Conservation (phyloP, 92 coral and sea anemone genomes). For the Epizoanthus illoricatus region DNA sequence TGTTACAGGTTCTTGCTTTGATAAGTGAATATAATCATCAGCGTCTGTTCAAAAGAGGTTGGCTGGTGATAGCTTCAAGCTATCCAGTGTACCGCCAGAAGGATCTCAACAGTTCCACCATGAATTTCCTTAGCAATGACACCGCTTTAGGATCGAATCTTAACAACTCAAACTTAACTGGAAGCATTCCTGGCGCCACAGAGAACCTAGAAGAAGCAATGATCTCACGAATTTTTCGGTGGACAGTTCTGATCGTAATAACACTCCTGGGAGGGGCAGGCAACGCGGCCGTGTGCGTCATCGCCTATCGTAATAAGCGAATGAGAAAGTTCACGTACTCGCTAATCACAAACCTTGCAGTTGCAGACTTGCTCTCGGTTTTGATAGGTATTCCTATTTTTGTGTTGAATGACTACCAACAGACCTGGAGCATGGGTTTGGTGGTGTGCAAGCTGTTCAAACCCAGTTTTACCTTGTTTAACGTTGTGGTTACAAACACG, state of each 20-base stretch:
- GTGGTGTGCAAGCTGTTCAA: slow-evolving; percentile 68
- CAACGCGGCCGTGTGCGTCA: slow-evolving; percentile 57
- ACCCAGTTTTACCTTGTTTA: slow-evolving; percentile 72
- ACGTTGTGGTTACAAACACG: slow-evolving; percentile 76
- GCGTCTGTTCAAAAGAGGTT: too few species aligned
- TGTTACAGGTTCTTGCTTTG: too few species aligned
- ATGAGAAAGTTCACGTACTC: slow-evolving; percentile 69
- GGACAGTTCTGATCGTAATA: slow-evolving; percentile 40
- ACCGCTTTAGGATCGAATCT: too few species aligned
- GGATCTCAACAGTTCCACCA: too few species aligned
- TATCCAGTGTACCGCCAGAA: too few species aligned
- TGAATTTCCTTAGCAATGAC: too few species aligned
- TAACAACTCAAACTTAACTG: background rate
- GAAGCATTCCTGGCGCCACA: too few species aligned
- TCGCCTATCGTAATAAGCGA: slow-evolving; percentile 61
- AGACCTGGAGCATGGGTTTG: slow-evolving; percentile 72
- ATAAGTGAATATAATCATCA: too few species aligned
- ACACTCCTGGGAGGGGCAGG: slow-evolving; percentile 61
- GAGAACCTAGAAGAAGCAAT: slow-evolving; percentile 32
- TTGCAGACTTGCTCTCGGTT: slow-evolving; percentile 65
- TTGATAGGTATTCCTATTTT: slow-evolving; percentile 60
- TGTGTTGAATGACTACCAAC: slow-evolving; percentile 42
- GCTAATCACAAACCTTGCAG: slow-evolving; percentile 73
- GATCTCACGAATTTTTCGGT: slow-evolving; percentile 43
- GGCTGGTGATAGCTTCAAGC: too few species aligned